phyloP scores from a whole-genome alignment of 2,888 invertebrate species.

The Cepaea hortensis region DNA sequence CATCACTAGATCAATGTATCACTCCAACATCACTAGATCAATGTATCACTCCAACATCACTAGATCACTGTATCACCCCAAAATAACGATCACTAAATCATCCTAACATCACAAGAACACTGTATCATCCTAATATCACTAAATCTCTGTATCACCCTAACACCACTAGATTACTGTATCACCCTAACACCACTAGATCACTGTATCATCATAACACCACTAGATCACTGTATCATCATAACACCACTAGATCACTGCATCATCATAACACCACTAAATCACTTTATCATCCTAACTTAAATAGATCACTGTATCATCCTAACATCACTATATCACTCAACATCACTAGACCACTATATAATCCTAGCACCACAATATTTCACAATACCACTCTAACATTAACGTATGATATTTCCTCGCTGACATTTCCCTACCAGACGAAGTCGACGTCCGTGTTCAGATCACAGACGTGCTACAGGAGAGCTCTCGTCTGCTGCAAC shows the following conservation, averaged over 20 bases:
- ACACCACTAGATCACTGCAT: not conserved
- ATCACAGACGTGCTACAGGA: constrained; percentile 35
- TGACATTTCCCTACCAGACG: constrained; percentile 13
- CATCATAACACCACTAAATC: not conserved
- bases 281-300: not conserved
- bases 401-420: not conserved
- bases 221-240: not conserved
- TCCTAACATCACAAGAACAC: not conserved
- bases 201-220: not conserved
- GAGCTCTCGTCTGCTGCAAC: not conserved
- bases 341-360: too few relatives aligned
- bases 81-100: not conserved
- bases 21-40: too few relatives aligned
- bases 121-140: not conserved
- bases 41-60: not conserved
- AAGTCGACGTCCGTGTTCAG: constrained; percentile 31
- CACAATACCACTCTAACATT: not conserved
- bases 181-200: not conserved
- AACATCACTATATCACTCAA: too few relatives aligned
- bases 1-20: too few relatives aligned
- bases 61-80: too few relatives aligned
- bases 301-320: not conserved
- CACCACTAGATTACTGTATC: not conserved
- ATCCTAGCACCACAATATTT: too few relatives aligned
- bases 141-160: not conserved